Evolutionary conservation across 2,113 vertebrate species (phyloP).

Genomic region (Cavia porcellus): DNA sequence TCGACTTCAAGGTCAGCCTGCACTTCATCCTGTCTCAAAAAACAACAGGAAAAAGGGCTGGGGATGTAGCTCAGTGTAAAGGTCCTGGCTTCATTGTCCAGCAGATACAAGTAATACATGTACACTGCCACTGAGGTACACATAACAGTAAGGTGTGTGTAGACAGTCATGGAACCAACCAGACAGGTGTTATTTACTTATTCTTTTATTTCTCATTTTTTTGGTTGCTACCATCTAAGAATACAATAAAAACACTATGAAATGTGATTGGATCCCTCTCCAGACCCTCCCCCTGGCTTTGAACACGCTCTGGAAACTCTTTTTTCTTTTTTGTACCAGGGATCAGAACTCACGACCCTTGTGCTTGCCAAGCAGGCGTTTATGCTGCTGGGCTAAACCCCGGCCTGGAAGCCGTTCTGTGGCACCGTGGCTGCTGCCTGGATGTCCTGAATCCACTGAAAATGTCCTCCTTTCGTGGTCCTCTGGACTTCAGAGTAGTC

Average conservation of each 20-base stretch:
- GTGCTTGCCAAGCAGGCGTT: too few relatives aligned
- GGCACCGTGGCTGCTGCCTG: too few relatives aligned
- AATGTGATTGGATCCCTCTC: not conserved
- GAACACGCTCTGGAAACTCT: too few relatives aligned
- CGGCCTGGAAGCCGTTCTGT: too few relatives aligned
- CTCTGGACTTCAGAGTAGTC: not conserved
- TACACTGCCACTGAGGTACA: not conserved
- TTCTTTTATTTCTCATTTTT: not conserved
- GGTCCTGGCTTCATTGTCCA: not conserved
- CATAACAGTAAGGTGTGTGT: not conserved
- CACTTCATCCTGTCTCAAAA: not conserved
- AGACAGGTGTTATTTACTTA: not conserved
- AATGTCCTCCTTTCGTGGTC: not conserved
- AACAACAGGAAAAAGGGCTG: not conserved
- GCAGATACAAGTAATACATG: not conserved
- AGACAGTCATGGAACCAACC: not conserved
- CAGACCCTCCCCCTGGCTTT: too few relatives aligned
- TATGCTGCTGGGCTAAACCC: too few relatives aligned
- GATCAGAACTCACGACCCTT: too few relatives aligned
- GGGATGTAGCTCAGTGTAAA: not conserved
- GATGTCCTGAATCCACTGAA: not conserved
- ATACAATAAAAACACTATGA: too few relatives aligned
- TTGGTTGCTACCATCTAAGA: not conserved
- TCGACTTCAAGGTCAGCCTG: not conserved
- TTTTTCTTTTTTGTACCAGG: too few relatives aligned